These are phyloP conservation scores for Hylyphantes graminicola DNA, from an alignment of 1,140 invertebrate genomes.

Conservation along the genomic window DNA sequence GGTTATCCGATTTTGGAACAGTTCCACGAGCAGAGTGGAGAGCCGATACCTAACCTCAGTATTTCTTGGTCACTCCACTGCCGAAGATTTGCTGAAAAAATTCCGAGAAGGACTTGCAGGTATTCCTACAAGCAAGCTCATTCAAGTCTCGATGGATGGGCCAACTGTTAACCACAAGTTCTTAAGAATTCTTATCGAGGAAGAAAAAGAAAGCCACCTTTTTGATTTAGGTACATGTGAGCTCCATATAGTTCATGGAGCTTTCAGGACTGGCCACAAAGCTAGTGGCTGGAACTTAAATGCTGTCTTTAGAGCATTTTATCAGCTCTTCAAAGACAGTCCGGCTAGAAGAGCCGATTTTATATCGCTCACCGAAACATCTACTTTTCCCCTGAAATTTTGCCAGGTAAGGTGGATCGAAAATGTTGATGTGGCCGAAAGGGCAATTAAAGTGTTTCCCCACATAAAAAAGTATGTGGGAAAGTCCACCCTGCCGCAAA, in stretches of 20 bases:
- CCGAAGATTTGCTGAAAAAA: too few species aligned
- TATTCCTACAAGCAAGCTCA: too few species aligned
- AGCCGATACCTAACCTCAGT: too few species aligned
- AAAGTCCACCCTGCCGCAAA: not conserved
- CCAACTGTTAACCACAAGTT: too few species aligned
- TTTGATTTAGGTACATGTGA: too few species aligned
- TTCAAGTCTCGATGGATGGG: too few species aligned
- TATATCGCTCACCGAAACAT: not conserved
- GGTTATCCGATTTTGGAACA: too few species aligned
- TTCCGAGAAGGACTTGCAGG: too few species aligned
- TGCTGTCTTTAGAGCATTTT: conserved; percentile 31
- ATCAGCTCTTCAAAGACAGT: conserved; percentile 56
- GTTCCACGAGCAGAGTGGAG: too few species aligned
- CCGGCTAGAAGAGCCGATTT: conserved; percentile 46
- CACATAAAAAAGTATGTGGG: conserved; percentile 4
- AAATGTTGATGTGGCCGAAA: conserved; percentile 32
- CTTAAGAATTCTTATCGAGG: too few species aligned
- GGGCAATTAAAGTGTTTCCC: conserved; percentile 35
- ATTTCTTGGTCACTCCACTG: too few species aligned
- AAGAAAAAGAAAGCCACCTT: too few species aligned
- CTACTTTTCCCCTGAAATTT: conserved; percentile 41
- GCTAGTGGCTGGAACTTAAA: conserved; percentile 18
- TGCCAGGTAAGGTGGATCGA: conserved; percentile 43
- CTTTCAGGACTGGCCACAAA: not conserved
- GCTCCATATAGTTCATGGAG: not conserved